Conservation (phyloP, 2,797 vertebrate genomes). For the Gastrophryne carolinensis region DNA sequence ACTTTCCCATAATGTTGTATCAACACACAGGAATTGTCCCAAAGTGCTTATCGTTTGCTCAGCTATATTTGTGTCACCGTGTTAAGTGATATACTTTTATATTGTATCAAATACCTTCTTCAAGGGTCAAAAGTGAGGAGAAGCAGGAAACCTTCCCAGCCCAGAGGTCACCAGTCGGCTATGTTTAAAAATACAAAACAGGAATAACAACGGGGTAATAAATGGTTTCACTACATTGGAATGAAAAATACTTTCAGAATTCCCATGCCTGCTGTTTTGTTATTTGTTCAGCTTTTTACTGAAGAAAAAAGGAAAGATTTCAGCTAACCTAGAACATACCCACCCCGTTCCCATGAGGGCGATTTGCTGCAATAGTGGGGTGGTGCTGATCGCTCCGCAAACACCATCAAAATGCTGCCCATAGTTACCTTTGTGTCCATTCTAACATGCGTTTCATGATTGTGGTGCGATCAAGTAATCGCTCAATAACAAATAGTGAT, state of each 20-base stretch:
- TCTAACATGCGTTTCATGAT: no score
- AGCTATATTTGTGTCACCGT: background rate
- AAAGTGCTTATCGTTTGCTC: background rate
- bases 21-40: background rate
- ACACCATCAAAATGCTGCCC: no score
- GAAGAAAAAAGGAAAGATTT: no score
- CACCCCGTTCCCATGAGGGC: no score
- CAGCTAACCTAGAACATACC: no score
- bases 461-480: no score
- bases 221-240: background rate
- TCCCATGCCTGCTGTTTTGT: background rate
- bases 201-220: background rate
- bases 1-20: background rate
- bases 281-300: background rate
- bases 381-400: no score
- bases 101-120: background rate
- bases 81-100: background rate
- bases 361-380: no score
- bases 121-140: background rate
- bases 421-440: no score
- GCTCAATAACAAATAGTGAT: no score
- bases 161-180: background rate
- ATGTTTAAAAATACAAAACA: background rate
- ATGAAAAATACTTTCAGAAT: background rate
- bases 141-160: constrained; percentile 9